Evolutionary conservation across 1,140 invertebrate species (phyloP).

Genomic region (Dendrolimus punctatus): DNA sequence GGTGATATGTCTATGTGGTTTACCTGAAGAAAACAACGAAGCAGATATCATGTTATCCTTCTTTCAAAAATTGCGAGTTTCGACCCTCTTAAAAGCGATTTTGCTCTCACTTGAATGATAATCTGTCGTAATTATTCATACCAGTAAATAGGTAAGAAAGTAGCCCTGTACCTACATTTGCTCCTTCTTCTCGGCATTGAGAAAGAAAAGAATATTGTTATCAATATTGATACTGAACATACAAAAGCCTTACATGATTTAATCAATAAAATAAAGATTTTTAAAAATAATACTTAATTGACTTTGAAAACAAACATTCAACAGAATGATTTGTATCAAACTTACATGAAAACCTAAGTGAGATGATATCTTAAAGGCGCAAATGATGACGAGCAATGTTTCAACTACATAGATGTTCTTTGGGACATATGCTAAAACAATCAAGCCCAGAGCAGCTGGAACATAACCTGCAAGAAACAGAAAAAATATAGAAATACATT

Average conservation of each 20-base stretch:
- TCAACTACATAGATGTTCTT: slow-evolving; percentile 74
- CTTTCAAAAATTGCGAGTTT: too few species aligned
- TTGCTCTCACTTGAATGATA: too few species aligned
- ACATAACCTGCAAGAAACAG: slow-evolving; percentile 68
- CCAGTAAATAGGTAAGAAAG: too few species aligned
- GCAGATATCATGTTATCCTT: neutral
- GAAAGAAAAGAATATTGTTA: too few species aligned
- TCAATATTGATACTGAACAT: neutral
- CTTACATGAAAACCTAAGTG: slow-evolving; percentile 75
- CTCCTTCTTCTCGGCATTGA: too few species aligned
- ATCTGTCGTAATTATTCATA: too few species aligned
- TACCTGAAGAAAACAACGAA: slow-evolving; percentile 44
- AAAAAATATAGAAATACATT: neutral
- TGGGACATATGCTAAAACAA: slow-evolving; percentile 76
- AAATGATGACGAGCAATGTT: slow-evolving; percentile 76
- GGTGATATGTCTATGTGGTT: slow-evolving; percentile 85
- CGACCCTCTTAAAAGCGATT: too few species aligned
- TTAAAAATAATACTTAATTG: too few species aligned
- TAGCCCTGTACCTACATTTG: too few species aligned
- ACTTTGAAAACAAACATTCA: too few species aligned
- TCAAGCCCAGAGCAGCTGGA: slow-evolving; percentile 74
- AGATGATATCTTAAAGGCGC: slow-evolving; percentile 81
- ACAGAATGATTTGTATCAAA: neutral
- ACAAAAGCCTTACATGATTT: neutral
- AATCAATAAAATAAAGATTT: too few species aligned